Base-by-base conservation (phyloP, 2,113 vertebrate species). In the Poeciliopsis turrubarensis region DNA sequence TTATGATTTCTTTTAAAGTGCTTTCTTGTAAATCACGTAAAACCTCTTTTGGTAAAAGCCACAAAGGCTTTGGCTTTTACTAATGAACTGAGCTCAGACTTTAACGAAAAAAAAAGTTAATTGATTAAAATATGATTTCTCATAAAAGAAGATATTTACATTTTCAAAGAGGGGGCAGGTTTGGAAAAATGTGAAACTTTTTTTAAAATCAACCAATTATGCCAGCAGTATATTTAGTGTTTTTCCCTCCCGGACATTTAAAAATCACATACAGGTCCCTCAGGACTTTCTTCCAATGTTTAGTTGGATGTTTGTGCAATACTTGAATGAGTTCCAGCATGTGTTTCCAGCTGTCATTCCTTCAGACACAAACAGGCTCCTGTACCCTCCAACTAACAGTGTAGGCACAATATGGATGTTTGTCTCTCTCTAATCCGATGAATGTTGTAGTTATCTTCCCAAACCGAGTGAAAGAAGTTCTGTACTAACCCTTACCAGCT, bases 401-500 rank as follows among this genome's bases (percentile, higher is more conserved):
- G 76, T 86, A 79, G 72, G 83, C 68, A 75, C 54, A 75, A 57
- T 57, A 57, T 57, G 8, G 19, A 57, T n/a, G 25, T 57, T 25
- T 57, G 44, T 47, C 73, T 78, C 68, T 83, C 72, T 81, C 74
- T 65, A 13, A 73, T 81, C 82, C 85, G 75, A 89, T 86, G 85
- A 89, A 81, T 82, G 75, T 86, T 88, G 65, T 74, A 75, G 81
- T 88, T 89, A 89, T 91, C 89, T 87, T 84, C 81, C 82, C 79
- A 84, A 80, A 79, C 87, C 81, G 86, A 91, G 89, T 72, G 81
- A 86, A 82, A 92, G 91, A 90, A 90, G 88, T 84, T 86, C 77
- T 61, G 75, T 78, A 79, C 77, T 72, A 41, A 75, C 78, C 74
- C 73, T 83, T 3, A 61, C 67, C 85, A 84, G 68, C 69, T 80